A percentile compares a stretch with the other conserved stretches of the same genome.
Evolutionary conservation across 1,140 invertebrate genomes (phyloP).

Genomic region (Hycleus cichorii): DNA sequence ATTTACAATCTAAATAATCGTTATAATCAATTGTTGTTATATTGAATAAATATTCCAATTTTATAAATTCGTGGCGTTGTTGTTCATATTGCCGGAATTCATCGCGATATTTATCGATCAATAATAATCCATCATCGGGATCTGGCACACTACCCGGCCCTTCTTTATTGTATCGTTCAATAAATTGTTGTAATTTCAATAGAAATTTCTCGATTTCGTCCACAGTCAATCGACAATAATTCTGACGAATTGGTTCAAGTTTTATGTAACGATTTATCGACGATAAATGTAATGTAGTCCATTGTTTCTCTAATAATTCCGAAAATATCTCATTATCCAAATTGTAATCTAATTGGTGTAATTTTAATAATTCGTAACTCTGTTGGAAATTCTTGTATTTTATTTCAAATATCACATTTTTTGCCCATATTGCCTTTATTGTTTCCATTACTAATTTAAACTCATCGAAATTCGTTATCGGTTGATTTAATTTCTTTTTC

Average conservation of each 20-base stretch:
- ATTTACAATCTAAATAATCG: slow-evolving; percentile 59
- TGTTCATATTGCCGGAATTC: slow-evolving; percentile 53
- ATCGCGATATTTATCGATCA: slow-evolving; percentile 64
- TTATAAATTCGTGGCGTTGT: slow-evolving; percentile 60
- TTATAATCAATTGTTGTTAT: slow-evolving; percentile 74
- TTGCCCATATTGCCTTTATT: slow-evolving; percentile 64
- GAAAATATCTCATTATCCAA: slow-evolving; percentile 51
- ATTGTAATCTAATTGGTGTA: slow-evolving; percentile 40
- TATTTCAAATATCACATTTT: slow-evolving; percentile 67
- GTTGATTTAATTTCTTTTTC: slow-evolving; percentile 56
- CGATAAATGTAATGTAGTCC: slow-evolving; percentile 59
- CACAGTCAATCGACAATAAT: slow-evolving; percentile 70
- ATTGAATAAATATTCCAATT: slow-evolving; percentile 80
- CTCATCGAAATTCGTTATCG: slow-evolving; percentile 66
- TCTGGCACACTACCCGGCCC: slow-evolving; percentile 75
- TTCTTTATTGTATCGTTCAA: slow-evolving; percentile 60
- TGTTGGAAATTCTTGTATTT: slow-evolving; percentile 61
- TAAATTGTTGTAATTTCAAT: slow-evolving; percentile 56
- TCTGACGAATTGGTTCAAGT: slow-evolving; percentile 62
- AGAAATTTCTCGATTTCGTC: slow-evolving; percentile 66
- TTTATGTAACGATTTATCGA: slow-evolving; percentile 59
- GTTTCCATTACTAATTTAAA: slow-evolving; percentile 79
- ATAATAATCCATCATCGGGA: slow-evolving; percentile 60
- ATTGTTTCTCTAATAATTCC: slow-evolving; percentile 54
- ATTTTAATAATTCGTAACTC: slow-evolving; percentile 36